phyloP scores from a whole-genome alignment of 2,888 invertebrate species.

The Flexamia atlantica region DNA sequence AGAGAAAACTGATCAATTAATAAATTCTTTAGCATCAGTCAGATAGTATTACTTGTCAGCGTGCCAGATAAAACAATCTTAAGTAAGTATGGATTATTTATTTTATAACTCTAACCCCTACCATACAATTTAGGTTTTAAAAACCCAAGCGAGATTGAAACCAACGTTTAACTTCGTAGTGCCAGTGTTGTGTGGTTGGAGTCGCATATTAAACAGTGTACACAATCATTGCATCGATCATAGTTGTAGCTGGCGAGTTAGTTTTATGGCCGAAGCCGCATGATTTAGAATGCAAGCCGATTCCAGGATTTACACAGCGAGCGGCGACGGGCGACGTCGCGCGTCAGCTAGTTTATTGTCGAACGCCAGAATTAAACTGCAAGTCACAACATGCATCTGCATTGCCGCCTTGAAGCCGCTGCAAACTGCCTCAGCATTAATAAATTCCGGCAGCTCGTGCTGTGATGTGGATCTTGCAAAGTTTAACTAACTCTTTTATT shows the following conservation, averaged over 20 bases:
- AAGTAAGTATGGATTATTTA: too few species aligned
- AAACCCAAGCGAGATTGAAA: too few species aligned
- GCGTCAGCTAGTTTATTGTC: slow-evolving; percentile 18
- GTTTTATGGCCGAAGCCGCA: not conserved
- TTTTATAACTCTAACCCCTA: too few species aligned
- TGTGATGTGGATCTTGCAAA: too few species aligned
- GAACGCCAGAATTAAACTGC: slow-evolving; percentile 9
- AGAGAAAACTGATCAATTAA: too few species aligned
- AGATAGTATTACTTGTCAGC: too few species aligned
- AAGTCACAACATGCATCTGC: slow-evolving; percentile 4
- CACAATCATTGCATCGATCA: not conserved
- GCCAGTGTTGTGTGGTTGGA: too few species aligned
- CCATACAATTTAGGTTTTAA: too few species aligned
- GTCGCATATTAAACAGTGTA: not conserved
- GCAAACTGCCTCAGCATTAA: not conserved
- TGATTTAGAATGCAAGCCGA: not conserved
- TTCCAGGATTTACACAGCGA: not conserved
- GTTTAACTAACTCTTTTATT: too few species aligned
- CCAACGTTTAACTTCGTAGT: too few species aligned
- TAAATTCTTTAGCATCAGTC: too few species aligned
- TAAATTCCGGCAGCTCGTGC: not conserved
- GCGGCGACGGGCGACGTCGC: not conserved
- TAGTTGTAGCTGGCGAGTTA: not conserved
- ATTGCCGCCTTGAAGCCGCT: not conserved
- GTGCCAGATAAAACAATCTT: too few species aligned